Evolutionary conservation across 2,797 vertebrate genomes (phyloP).

Genomic region (Clarias pachynema): DNA sequence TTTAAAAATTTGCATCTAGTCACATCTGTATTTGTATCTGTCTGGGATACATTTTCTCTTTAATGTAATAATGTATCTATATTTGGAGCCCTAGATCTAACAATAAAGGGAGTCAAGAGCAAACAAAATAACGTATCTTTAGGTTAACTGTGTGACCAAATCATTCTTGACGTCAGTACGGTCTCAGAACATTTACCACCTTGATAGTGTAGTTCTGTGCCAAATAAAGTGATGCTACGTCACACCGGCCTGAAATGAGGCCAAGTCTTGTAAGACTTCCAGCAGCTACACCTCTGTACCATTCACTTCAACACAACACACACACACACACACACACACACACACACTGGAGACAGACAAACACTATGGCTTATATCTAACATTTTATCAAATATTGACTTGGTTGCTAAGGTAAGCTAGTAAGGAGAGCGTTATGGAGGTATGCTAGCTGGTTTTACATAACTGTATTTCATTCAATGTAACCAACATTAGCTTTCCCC

Average conservation of each 20-base stretch:
- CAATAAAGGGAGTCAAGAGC: neutral
- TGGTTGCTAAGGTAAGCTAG: neutral
- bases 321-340: neutral
- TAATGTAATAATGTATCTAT: neutral
- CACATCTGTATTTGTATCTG: neutral
- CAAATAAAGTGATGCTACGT: slow-evolving; percentile 2
- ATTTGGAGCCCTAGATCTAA: neutral
- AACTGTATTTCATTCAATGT: neutral
- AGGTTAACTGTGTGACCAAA: neutral
- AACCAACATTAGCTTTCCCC: neutral
- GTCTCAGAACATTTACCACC: slow-evolving; percentile 3
- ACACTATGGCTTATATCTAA: neutral
- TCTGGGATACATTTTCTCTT: neutral
- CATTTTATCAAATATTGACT: neutral
- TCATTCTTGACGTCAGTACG: neutral
- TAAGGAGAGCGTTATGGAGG: neutral
- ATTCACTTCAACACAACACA: slow-evolving; percentile 16
- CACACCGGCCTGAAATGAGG: neutral
- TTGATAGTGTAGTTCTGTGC: neutral
- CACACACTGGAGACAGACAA: neutral
- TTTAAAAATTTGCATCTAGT: neutral
- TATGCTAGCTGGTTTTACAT: neutral
- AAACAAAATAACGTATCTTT: neutral
- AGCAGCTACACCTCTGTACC: slow-evolving; percentile 2
- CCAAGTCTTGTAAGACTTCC: neutral